A percentile compares a stretch with the other conserved stretches of the same genome.
Conservation (phyloP, 2,113 vertebrate species). For the Spea bombifrons region DNA sequence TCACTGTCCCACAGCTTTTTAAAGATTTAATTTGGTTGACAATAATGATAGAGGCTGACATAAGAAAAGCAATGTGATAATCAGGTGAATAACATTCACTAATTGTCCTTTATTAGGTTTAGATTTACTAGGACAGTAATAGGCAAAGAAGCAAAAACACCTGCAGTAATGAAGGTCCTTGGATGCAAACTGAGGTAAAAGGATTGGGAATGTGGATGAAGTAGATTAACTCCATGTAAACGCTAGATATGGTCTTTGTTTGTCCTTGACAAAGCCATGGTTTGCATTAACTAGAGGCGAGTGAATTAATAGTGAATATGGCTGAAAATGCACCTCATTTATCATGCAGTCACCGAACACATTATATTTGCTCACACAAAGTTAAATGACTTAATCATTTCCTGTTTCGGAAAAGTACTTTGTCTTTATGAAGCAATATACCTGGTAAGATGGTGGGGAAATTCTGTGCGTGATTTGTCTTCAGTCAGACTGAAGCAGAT, state of each 20-base stretch:
- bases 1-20: background rate
- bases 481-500: conserved; percentile 36
- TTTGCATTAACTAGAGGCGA: background rate
- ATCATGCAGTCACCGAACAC: conserved; percentile 1
- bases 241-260: background rate
- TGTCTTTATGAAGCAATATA: conserved; percentile 23
- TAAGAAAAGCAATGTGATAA: background rate
- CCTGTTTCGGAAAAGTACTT: background rate
- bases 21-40: background rate
- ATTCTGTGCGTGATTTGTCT: conserved; percentile 34
- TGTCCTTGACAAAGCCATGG: background rate
- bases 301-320: background rate
- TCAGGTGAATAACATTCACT: background rate
- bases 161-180: too few relatives aligned
- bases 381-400: conserved; percentile 14
- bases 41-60: background rate
- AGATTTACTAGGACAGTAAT: background rate
- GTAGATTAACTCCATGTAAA: too few relatives aligned
- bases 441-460: conserved; percentile 7
- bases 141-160: too few relatives aligned
- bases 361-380: background rate
- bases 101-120: background rate
- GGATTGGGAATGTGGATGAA: too few relatives aligned
- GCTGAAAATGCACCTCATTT: conserved; percentile 15
- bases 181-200: too few relatives aligned